A percentile compares a stretch with the other conserved stretches of the same genome.
phyloP scores from a whole-genome alignment of 35 echinoderm and acorn worm species.

The Apostichopus japonicus region DNA sequence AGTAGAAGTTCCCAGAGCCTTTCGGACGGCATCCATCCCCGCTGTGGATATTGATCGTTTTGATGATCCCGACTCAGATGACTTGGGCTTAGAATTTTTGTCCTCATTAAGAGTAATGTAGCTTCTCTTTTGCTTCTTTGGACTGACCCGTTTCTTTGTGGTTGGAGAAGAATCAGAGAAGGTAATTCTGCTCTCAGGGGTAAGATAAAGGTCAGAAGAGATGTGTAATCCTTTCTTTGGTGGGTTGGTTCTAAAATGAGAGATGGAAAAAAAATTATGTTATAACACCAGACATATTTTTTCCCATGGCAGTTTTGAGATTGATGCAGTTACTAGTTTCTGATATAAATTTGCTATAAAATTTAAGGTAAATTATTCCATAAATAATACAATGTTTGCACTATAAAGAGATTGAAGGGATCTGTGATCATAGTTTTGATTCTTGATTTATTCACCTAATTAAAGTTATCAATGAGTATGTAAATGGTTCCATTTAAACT shows the following conservation, averaged over 20 bases:
- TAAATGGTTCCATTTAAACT: too few species aligned
- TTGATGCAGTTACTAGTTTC: too few species aligned
- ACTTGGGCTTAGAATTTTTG: neutral
- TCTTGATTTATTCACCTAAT: too few species aligned
- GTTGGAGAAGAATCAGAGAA: neutral
- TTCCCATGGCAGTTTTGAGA: too few species aligned
- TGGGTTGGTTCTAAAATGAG: neutral
- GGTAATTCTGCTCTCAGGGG: conserved; percentile 27
- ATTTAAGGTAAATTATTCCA: too few species aligned
- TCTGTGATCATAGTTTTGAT: too few species aligned
- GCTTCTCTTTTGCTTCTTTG: neutral
- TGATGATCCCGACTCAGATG: neutral
- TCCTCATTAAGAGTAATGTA: neutral
- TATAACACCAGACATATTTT: too few species aligned
- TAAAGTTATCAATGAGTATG: too few species aligned
- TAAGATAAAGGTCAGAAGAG: conserved; percentile 46
- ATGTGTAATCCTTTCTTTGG: conserved; percentile 41
- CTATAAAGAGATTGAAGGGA: too few species aligned
- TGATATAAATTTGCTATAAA: too few species aligned
- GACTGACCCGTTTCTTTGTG: neutral
- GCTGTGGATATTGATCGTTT: neutral
- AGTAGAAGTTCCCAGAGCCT: neutral
- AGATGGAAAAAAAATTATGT: neutral
- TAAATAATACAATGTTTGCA: too few species aligned
- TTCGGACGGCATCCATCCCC: conserved; percentile 11